These are phyloP conservation scores for Plebejus melissa DNA, from an alignment of 2,888 invertebrate genomes.

Conservation along the genomic window DNA sequence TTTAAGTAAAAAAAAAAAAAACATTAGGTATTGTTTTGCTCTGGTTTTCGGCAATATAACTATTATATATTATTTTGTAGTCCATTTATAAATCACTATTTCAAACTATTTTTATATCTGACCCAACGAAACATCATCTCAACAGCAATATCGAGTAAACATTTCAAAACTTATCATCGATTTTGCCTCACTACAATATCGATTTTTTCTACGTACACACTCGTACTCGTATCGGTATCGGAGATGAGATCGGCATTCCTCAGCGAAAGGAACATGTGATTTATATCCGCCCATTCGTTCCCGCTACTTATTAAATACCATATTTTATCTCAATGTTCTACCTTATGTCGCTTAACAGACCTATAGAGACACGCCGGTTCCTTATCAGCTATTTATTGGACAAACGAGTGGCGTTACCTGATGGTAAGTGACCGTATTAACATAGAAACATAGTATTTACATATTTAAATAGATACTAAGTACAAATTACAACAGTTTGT, in stretches of 20 bases:
- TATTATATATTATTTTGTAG: neutral
- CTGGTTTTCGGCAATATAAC: too few relatives aligned
- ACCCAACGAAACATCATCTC: neutral
- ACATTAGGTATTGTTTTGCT: too few relatives aligned
- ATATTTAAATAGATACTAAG: too few relatives aligned
- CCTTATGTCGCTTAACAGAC: slow-evolving; percentile 16
- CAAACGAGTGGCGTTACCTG: neutral
- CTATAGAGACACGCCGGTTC: neutral
- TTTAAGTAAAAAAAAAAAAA: too few relatives aligned
- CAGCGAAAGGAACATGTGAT: slow-evolving; percentile 40
- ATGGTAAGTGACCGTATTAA: neutral
- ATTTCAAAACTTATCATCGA: neutral
- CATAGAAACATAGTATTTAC: too few relatives aligned
- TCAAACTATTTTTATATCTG: neutral
- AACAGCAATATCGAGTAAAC: neutral
- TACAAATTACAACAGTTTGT: too few relatives aligned
- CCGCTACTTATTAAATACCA: slow-evolving; percentile 25
- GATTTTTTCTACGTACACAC: neutral
- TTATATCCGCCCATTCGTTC: slow-evolving; percentile 15
- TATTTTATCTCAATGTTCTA: slow-evolving; percentile 20
- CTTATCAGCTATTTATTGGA: slow-evolving; percentile 2
- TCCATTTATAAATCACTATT: neutral
- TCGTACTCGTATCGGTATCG: slow-evolving; percentile 4
- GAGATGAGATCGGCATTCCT: slow-evolving; percentile 6
- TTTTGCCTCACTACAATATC: neutral